These are phyloP conservation scores for Natator depressus DNA, from an alignment of 2,113 vertebrate genomes.

Conservation along the genomic window DNA sequence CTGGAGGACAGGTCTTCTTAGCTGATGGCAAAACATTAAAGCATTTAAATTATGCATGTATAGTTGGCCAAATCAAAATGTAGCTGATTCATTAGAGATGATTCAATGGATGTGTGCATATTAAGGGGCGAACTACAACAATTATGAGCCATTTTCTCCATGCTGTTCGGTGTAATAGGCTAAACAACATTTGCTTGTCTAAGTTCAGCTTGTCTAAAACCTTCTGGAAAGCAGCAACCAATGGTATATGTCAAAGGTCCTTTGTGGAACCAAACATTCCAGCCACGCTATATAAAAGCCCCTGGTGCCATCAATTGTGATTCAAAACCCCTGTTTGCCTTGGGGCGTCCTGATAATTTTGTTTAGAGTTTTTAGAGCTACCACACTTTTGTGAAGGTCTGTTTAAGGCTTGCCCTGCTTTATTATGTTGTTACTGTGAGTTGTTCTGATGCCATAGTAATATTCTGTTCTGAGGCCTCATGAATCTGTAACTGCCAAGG, in stretches of 20 bases:
- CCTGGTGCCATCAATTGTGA: too few relatives aligned
- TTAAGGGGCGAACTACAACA: neutral
- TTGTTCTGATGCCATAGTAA: neutral
- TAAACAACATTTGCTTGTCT: neutral
- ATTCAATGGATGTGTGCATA: rapidly evolving
- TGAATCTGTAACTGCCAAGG: neutral
- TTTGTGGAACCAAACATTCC: too few relatives aligned
- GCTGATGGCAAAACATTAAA: neutral
- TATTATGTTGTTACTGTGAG: neutral
- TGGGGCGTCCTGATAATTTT: too few relatives aligned
- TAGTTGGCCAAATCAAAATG: neutral
- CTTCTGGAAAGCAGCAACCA: constrained; percentile 4
- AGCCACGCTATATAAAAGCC: too few relatives aligned
- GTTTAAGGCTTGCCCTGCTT: neutral
- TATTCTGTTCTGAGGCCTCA: neutral
- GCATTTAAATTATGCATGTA: neutral
- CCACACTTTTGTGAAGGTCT: neutral
- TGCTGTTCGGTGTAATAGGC: neutral
- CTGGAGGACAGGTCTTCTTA: neutral
- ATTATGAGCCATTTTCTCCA: neutral
- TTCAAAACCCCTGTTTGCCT: neutral
- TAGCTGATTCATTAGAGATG: neutral
- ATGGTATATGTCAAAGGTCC: constrained; percentile 5
- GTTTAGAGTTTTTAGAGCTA: neutral
- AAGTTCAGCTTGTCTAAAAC: neutral